These are phyloP conservation scores for Lucilia sericata DNA, from an alignment of 1,140 invertebrate genomes.

Conservation along the genomic window DNA sequence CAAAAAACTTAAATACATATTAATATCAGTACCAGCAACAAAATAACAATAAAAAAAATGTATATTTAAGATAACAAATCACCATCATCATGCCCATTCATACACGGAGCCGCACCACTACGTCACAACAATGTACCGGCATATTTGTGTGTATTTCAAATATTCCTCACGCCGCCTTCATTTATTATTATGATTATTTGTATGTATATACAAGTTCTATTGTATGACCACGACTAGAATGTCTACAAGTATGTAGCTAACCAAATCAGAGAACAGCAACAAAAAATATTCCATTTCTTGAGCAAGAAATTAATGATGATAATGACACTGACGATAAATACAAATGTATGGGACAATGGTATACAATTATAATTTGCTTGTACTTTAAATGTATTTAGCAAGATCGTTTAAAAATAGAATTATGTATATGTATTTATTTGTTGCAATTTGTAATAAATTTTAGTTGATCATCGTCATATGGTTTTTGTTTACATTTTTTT, in stretches of 20 bases:
- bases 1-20: neutral
- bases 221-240: neutral
- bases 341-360: neutral
- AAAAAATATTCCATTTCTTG: neutral
- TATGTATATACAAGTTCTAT: neutral
- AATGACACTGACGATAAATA: neutral
- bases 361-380: too few species aligned
- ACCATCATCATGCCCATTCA: neutral
- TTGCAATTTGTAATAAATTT: too few species aligned
- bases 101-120: neutral
- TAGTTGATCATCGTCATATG: too few species aligned
- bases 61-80: neutral
- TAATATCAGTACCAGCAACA: neutral
- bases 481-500: too few species aligned
- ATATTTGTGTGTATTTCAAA: neutral
- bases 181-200: neutral
- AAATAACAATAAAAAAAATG: neutral
- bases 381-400: too few species aligned
- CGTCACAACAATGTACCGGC: slow-evolving; percentile 14
- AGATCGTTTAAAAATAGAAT: too few species aligned
- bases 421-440: too few species aligned
- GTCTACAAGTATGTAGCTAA: too few species aligned
- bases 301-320: neutral
- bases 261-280: neutral
- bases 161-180: neutral